Conservation (phyloP, 2,888 invertebrate genomes). For the Tetranychus truncatus region DNA sequence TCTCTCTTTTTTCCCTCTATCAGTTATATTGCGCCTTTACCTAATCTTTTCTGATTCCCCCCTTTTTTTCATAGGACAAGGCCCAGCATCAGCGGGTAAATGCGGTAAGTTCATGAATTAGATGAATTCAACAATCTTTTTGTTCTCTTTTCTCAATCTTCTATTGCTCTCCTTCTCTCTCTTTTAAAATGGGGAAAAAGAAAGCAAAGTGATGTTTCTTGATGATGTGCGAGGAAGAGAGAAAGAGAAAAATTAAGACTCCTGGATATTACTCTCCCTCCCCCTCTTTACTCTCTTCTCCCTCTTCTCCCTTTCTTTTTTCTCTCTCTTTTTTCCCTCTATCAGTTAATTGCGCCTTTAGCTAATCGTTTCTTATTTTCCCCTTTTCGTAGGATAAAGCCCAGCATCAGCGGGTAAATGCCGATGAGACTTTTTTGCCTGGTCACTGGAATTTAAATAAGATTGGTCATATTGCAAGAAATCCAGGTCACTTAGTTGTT, state of each 20-base stretch:
- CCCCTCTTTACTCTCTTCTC: neutral
- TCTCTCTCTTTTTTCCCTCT: neutral
- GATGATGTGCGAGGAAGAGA: neutral
- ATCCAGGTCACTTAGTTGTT: neutral
- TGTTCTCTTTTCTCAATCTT: no score
- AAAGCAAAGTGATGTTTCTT: no score
- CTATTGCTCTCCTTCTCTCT: no score
- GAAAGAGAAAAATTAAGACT: neutral
- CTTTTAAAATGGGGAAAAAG: no score
- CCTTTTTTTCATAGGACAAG: neutral
- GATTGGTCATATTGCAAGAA: neutral
- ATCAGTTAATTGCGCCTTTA: neutral
- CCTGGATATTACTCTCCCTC: neutral
- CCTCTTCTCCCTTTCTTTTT: neutral
- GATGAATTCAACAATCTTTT: neutral
- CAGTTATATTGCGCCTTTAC: neutral
- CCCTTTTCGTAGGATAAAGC: neutral
- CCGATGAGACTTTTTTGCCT: neutral
- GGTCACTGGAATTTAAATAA: slow-evolving; percentile 1
- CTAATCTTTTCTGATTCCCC: neutral
- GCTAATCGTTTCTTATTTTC: neutral
- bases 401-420: neutral
- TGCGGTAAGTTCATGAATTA: neutral
- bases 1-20: neutral
- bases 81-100: neutral